Evolutionary conservation across 2,113 vertebrate genomes (phyloP), one percentile per base, ranked within the genome.

Genomic region (Atractosteus spatula): DNA sequence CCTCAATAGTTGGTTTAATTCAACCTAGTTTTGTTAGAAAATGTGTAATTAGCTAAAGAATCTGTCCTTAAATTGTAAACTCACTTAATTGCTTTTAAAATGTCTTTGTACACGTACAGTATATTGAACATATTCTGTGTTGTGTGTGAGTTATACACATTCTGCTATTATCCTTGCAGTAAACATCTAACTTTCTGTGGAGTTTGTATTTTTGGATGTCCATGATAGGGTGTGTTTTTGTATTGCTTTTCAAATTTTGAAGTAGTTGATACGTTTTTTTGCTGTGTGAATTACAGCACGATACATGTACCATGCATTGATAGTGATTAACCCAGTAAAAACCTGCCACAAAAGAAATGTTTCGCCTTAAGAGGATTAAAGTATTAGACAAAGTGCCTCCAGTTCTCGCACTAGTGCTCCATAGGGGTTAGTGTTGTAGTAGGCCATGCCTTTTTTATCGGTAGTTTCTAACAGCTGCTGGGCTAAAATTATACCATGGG

Each of bases 351-450:
- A 42, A 55, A 71, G 17, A 57, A 71, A 64, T n/a, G 71, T 63
- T 66, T 72, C 44, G 12, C 45, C 47, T 66, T 55, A 72, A 66
- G 62, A 65, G 45, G 61, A 71, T 64, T 64, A 41, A 64, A 71
- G 45, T 64, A 51, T 71, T 64, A 71, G 45, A 55, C 70, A 64
- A 71, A 71, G 69, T 71, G n/a, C 16, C 57, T 43, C 41, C 41
- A 42, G 29, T 43, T 41, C 55, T 11, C 17, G 13, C 42, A 4
- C 55, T 59, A n/a, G 55, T 55, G 41, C 4, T 10, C 7, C 45
- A 44, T 43, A 54, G 59, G 63, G 45, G 43, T 54, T 62, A 51
- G 70, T 42, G 44, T 42, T 71, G 62, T 55, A 55, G 29, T 55
- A 55, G 55, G 5, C 17, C 29, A 71, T 14, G 62, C 45, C n/a